Conservation (phyloP, 2,888 invertebrate species). For the Ischnura elegans region DNA sequence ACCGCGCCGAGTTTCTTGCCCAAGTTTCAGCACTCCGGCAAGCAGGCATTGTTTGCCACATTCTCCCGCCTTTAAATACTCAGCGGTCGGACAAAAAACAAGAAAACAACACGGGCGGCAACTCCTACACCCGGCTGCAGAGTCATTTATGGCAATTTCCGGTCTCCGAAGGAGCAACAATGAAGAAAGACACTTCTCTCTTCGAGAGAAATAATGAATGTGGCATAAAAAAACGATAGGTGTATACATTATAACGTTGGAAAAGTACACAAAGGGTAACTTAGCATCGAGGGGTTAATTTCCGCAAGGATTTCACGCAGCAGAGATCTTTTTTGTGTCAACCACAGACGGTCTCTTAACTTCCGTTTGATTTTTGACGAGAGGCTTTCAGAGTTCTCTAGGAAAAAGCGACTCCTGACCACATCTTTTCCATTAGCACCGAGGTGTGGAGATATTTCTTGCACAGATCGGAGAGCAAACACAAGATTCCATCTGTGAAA, state of each 20-base stretch:
- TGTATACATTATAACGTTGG: no score
- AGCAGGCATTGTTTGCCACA: neutral
- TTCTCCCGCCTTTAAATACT: neutral
- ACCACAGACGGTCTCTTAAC: neutral
- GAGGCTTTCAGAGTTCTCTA: neutral
- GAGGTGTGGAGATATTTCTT: constrained; percentile 12
- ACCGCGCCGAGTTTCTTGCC: neutral
- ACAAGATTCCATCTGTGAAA: neutral
- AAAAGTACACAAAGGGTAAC: neutral
- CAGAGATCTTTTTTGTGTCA: neutral
- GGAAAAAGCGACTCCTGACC: neutral
- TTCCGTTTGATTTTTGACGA: neutral
- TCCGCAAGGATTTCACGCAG: neutral
- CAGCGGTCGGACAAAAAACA: neutral
- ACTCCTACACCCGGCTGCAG: neutral
- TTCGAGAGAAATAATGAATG: neutral
- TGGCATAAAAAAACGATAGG: neutral
- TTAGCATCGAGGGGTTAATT: constrained; percentile 13
- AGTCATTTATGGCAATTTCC: constrained; percentile 37
- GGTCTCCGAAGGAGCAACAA: constrained; percentile 15
- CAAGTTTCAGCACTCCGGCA: neutral
- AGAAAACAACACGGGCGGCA: neutral
- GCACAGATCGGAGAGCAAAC: neutral
- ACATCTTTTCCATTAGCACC: neutral
- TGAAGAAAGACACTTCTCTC: neutral